Conservation (phyloP, 2,797 vertebrate genomes). For the Gambusia yucatana region DNA sequence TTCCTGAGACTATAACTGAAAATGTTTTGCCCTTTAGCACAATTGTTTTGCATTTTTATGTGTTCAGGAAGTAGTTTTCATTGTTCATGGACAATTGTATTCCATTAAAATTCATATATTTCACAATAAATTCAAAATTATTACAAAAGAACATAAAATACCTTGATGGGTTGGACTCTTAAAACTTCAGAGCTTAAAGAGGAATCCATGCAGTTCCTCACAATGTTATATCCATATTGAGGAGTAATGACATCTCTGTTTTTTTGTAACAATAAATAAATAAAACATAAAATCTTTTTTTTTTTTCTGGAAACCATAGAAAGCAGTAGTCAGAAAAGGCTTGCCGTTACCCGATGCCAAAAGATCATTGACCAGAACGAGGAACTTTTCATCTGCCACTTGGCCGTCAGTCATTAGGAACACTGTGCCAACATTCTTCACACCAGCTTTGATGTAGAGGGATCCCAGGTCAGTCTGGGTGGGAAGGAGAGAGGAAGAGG, state of each 20-base stretch:
- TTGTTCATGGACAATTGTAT: neutral
- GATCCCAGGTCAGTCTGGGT: conserved; percentile 88
- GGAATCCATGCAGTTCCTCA: neutral
- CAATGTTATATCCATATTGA: neutral
- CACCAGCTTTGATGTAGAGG: conserved; percentile 89
- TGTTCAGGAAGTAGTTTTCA: neutral
- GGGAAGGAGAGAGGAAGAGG: conserved; percentile 18
- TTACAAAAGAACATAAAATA: neutral
- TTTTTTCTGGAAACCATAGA: conserved; percentile 13
- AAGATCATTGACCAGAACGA: conserved; percentile 94
- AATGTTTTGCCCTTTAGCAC: neutral
- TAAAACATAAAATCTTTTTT: neutral
- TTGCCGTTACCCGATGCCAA: conserved; percentile 88
- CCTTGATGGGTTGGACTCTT: neutral
- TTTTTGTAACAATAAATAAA: neutral
- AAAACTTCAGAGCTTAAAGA: neutral
- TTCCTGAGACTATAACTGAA: neutral
- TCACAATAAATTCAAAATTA: neutral
- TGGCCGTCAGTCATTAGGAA: conserved; percentile 94
- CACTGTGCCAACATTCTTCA: conserved; percentile 90
- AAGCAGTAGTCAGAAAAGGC: conserved; percentile 38
- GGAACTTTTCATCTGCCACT: conserved; percentile 92
- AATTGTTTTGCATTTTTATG: neutral
- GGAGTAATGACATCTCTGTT: neutral
- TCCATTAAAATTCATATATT: neutral